phyloP scores from a whole-genome alignment of 2,888 invertebrate genomes.

The Agrochola macilenta region DNA sequence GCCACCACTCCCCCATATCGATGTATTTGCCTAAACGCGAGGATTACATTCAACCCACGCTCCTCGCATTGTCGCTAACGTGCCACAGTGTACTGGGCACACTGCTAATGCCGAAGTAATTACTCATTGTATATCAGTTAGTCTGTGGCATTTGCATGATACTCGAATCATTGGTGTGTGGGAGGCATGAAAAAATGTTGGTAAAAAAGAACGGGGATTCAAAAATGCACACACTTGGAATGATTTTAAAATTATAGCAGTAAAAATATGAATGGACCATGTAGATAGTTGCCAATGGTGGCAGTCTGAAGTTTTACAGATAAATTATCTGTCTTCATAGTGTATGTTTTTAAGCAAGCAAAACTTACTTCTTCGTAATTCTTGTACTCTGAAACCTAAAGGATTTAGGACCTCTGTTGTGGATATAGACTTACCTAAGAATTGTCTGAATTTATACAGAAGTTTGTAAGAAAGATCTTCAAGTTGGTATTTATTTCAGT shows the following conservation, averaged over 20 bases:
- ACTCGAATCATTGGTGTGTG: constrained; percentile 41
- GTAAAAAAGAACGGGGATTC: not conserved
- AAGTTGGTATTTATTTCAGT: constrained; percentile 21
- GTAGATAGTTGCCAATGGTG: not conserved
- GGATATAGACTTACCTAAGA: not conserved
- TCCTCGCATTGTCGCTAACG: constrained; percentile 56
- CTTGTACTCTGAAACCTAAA: not conserved
- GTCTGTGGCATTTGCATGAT: constrained; percentile 44
- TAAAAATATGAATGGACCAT: not conserved
- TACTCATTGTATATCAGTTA: constrained; percentile 64
- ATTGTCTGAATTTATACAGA: constrained; percentile 30
- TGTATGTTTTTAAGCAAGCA: not conserved
- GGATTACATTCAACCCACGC: constrained; percentile 62
- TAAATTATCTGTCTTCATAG: not conserved
- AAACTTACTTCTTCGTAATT: not conserved
- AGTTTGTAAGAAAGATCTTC: constrained; percentile 13
- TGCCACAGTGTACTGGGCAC: constrained; percentile 36
- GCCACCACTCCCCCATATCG: constrained; percentile 39
- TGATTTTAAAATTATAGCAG: constrained; percentile 2
- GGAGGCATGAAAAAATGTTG: not conserved
- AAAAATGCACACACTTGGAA: not conserved
- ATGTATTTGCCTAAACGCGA: constrained; percentile 64
- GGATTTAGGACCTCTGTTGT: not conserved
- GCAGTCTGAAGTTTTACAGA: not conserved
- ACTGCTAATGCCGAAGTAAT: constrained; percentile 62